phyloP scores from a whole-genome alignment of 2,888 invertebrate genomes.

The Baccha elongata region DNA sequence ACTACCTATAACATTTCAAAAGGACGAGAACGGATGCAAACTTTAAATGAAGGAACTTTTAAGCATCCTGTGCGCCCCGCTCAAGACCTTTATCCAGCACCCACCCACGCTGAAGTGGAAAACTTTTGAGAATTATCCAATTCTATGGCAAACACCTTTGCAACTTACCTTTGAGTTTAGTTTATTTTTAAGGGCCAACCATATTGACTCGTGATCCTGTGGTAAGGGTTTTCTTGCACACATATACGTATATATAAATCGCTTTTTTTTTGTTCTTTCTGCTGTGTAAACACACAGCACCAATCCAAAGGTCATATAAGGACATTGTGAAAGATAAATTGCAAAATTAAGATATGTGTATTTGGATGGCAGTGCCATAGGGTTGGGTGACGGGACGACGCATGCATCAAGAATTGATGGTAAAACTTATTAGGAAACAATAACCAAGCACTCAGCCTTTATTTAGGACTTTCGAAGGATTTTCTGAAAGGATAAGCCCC shows the following conservation, averaged over 20 bases:
- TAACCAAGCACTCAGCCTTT: conserved; percentile 45
- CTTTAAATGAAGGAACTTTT: conserved; percentile 72
- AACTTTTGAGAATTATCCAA: conserved; percentile 64
- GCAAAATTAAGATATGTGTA: not conserved
- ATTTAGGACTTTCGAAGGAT: conserved; percentile 61
- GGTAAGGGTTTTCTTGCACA: conserved; percentile 11
- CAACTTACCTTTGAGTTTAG: conserved; percentile 25
- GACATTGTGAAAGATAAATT: conserved; percentile 26
- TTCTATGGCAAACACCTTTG: conserved; percentile 54
- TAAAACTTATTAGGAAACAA: conserved; percentile 68
- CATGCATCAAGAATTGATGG: conserved; percentile 50
- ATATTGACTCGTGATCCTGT: conserved; percentile 22
- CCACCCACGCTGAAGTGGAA: conserved; percentile 19
- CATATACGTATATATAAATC: no score
- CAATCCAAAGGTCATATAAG: conserved; percentile 10
- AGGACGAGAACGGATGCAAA: conserved; percentile 47
- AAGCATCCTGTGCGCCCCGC: conserved; percentile 36
- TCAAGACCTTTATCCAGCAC: conserved; percentile 6
- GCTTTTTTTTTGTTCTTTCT: conserved; percentile 8
- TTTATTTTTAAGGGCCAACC: conserved; percentile 3
- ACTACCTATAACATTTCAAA: conserved; percentile 19
- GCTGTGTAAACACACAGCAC: not conserved
- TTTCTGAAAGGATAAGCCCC: conserved; percentile 62
- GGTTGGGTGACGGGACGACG: no score
- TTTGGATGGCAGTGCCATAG: no score